Evolutionary conservation across 2,113 vertebrate species (phyloP), one percentile per base, ranked within the genome.

Genomic region (Tachysurus vachellii): DNA sequence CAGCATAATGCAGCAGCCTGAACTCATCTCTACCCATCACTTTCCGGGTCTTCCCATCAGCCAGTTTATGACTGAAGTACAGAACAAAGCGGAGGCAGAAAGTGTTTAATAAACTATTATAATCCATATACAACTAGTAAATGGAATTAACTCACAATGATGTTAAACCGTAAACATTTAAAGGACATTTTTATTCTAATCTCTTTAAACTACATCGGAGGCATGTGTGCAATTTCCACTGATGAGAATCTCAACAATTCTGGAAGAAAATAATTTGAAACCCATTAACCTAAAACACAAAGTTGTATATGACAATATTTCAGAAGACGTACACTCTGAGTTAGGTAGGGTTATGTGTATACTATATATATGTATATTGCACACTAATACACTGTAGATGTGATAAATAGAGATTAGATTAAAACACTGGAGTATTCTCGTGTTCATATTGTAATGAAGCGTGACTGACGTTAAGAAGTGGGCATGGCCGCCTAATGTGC

Each of bases 381-480:
- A 36, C 36, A 44, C 17, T 21, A 17, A 53, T 53, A 77, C 11
- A 17, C 12, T n/a, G 14, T 16, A 77, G 11, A 6, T 53, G 50
- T 8, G n/a, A 80, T 17, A 17, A 79, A 54, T 9, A 31, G 14
- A 80, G 53, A 80, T 19, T 11, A 80, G 16, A 19, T 57, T 31
- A 56, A 56, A n/a, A 28, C 6, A 19, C n/a, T 57, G n/a, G 17
- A 13, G 26, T 4, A 28, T 80, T 53, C 50, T 87, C 14, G 61
- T 47, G 14, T 50, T 12, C 31, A 17, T 83, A 77, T 17, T 62
- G 50, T 21, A n/a, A 57, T 59, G 13, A n/a, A 36, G 26, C 9
- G 62, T 54, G 53, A 96, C 97, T 96, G 88, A 99, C 98, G 98
- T 99, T 90, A 99, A 93, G 89, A 99, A 99, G 93, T 99, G 98